These are phyloP conservation scores for Zoroaster sp. DNA, from an alignment of 53 echinoderm and acorn worm genomes.

Conservation along the genomic window DNA sequence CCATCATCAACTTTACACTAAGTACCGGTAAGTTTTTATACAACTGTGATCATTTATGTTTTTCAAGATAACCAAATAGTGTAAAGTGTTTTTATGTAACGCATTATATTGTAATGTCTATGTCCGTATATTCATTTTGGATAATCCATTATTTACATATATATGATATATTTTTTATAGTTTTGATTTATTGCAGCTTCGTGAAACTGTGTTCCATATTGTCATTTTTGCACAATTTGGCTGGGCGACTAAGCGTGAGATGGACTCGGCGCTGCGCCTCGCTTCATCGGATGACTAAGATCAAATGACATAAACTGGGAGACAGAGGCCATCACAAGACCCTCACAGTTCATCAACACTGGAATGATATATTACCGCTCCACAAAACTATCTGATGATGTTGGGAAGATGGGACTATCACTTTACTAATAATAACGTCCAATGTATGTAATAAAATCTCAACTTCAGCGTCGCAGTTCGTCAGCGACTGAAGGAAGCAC, in stretches of 20 bases:
- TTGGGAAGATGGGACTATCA: conserved; percentile 25
- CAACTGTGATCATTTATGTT: too few species aligned
- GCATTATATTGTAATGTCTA: too few species aligned
- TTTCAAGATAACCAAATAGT: too few species aligned
- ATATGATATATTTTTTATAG: too few species aligned
- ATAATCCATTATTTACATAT: too few species aligned
- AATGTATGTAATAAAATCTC: conserved; percentile 13
- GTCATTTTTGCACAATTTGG: neutral
- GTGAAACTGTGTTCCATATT: neutral
- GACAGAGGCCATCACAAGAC: neutral
- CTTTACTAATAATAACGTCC: conserved; percentile 39
- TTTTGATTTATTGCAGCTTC: too few species aligned
- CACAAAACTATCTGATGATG: conserved; percentile 1
- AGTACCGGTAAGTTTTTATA: too few species aligned
- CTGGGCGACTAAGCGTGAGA: neutral
- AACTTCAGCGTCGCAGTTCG: conserved; percentile 16
- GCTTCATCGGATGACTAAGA: neutral
- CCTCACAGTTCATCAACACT: neutral
- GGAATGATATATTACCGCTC: conserved; percentile 28
- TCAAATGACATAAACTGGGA: neutral
- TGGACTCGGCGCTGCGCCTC: neutral
- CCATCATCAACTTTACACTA: too few species aligned
- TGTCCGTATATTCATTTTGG: too few species aligned
- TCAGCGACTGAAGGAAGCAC: neutral
- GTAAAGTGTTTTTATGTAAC: too few species aligned